Conservation (phyloP, 2,888 invertebrate genomes). For the Hydropsyche betteni region DNA sequence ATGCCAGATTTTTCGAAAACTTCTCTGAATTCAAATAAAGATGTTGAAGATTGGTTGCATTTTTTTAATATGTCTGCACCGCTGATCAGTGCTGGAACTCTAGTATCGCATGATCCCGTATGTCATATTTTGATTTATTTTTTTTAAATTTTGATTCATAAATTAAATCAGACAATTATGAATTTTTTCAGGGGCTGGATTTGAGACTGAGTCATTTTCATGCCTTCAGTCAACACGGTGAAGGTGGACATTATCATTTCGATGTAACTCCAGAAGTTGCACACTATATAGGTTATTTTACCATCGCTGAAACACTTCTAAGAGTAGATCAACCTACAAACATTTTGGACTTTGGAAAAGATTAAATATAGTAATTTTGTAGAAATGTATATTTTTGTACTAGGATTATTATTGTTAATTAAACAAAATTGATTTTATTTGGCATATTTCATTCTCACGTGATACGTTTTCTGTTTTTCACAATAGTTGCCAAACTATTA, state of each 20-base stretch:
- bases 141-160: slow-evolving; percentile 9
- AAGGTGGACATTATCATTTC: slow-evolving; percentile 96
- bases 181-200: slow-evolving; percentile 77
- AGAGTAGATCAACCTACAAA: slow-evolving; percentile 78
- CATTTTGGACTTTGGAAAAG: slow-evolving; percentile 77
- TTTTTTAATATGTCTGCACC: slow-evolving; percentile 93
- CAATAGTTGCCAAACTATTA: too few relatives aligned
- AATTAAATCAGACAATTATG: background rate
- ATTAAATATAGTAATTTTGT: slow-evolving; percentile 62
- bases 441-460: too few relatives aligned
- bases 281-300: slow-evolving; percentile 91
- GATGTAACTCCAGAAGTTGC: slow-evolving; percentile 90
- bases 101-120: slow-evolving; percentile 86
- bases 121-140: slow-evolving; percentile 54
- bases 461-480: too few relatives aligned
- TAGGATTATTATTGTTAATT: too few relatives aligned
- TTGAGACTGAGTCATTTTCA: slow-evolving; percentile 96
- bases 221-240: slow-evolving; percentile 82
- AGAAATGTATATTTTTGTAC: too few relatives aligned
- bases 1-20: slow-evolving; percentile 92
- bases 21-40: slow-evolving; percentile 76
- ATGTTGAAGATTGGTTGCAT: slow-evolving; percentile 87
- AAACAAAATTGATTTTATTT: too few relatives aligned
- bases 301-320: slow-evolving; percentile 75
- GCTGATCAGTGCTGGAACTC: slow-evolving; percentile 85